Conservation (phyloP, 2,888 invertebrate genomes). For the Zele albiditarsus region DNA sequence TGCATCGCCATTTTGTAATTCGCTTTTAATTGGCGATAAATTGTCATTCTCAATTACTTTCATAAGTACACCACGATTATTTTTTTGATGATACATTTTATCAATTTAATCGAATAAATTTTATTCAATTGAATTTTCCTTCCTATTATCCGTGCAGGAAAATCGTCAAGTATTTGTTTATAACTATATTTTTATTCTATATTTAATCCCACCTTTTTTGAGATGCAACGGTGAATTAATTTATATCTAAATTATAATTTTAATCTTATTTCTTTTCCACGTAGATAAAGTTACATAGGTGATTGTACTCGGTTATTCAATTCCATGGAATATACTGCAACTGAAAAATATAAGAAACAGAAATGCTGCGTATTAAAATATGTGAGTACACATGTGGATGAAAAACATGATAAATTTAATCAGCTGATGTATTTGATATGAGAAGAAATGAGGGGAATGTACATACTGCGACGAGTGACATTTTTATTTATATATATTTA, state of each 20-base stretch:
- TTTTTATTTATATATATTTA: neutral
- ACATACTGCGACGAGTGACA: neutral
- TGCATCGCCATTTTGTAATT: neutral
- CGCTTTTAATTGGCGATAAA: neutral
- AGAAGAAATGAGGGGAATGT: neutral
- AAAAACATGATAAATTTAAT: neutral
- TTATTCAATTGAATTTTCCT: neutral
- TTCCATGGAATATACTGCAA: neutral
- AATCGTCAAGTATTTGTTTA: too few relatives aligned
- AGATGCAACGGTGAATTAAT: too few relatives aligned
- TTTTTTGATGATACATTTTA: neutral
- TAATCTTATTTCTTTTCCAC: neutral
- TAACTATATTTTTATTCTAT: too few relatives aligned
- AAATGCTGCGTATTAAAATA: neutral
- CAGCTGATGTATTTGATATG: neutral
- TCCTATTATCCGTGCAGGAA: too few relatives aligned
- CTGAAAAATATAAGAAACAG: neutral
- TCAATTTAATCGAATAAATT: too few relatives aligned
- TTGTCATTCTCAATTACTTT: constrained; percentile 33
- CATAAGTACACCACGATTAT: constrained; percentile 13
- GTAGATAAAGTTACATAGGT: neutral
- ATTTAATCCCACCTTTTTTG: too few relatives aligned
- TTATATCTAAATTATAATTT: neutral
- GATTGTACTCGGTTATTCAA: neutral
- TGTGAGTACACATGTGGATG: neutral